A percentile compares a stretch with the other conserved stretches of the same genome.
Conservation (phyloP, 2,113 vertebrate species). For the Stegastes partitus region DNA sequence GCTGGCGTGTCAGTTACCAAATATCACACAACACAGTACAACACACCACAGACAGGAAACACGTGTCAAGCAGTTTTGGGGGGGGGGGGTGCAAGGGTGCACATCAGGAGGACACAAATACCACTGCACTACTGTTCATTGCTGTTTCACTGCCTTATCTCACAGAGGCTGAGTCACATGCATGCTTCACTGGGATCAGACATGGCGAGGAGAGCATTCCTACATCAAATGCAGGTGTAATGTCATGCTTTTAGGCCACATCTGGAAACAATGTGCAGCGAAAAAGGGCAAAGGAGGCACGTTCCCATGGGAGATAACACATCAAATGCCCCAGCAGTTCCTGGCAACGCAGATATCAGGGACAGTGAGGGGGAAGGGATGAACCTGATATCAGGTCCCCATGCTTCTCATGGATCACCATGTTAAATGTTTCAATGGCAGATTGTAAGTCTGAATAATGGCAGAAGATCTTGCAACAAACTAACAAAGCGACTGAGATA, state of each 20-base stretch:
- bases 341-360: slow-evolving; percentile 70
- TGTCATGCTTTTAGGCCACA: slow-evolving; percentile 65
- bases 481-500: slow-evolving; percentile 34
- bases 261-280: slow-evolving; percentile 57
- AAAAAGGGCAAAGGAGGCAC: slow-evolving; percentile 38
- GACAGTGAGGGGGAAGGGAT: slow-evolving; percentile 74
- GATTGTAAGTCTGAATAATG: slow-evolving; percentile 50
- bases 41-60: slow-evolving; percentile 56
- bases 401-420: slow-evolving; percentile 78
- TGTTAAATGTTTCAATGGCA: slow-evolving; percentile 76
- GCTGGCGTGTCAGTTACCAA: slow-evolving; percentile 62
- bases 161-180: slow-evolving; percentile 69
- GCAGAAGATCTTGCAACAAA: slow-evolving; percentile 32
- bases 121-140: slow-evolving; percentile 75
- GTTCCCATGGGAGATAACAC: slow-evolving; percentile 47
- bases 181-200: slow-evolving; percentile 59
- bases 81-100: slow-evolving; percentile 67
- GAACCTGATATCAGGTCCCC: slow-evolving; percentile 75
- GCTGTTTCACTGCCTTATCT: slow-evolving; percentile 84
- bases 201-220: slow-evolving; percentile 47
- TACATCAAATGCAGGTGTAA: slow-evolving; percentile 51
- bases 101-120: slow-evolving; percentile 62
- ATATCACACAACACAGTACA: slow-evolving; percentile 46
- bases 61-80: slow-evolving; percentile 58
- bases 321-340: slow-evolving; percentile 61